Evolutionary conservation across 2,113 vertebrate species (phyloP).

Genomic region (Nycticorax nycticorax): DNA sequence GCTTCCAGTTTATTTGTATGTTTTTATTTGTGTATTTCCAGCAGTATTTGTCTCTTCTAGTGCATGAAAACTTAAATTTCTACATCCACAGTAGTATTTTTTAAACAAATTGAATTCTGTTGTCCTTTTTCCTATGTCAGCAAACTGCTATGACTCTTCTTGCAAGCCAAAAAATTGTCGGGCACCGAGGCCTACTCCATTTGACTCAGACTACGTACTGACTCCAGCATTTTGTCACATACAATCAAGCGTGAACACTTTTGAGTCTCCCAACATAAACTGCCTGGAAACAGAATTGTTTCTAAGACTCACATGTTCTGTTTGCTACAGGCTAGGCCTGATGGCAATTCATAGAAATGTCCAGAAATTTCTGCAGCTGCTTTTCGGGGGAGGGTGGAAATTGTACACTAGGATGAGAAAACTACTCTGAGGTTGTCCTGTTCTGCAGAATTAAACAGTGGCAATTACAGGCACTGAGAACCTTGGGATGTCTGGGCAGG

Average conservation of each 20-base stretch:
- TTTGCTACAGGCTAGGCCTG: not conserved
- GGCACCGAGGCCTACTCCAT: not conserved
- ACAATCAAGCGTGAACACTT: rapidly evolving
- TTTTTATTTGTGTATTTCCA: not conserved
- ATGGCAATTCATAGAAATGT: constrained; percentile 33
- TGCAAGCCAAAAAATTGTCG: not conserved
- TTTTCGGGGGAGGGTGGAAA: constrained; percentile 52
- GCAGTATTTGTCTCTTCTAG: not conserved
- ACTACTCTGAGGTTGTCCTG: not conserved
- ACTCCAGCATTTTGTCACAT: not conserved
- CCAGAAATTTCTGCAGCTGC: constrained; percentile 49
- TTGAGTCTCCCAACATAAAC: not conserved
- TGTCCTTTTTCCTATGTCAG: not conserved
- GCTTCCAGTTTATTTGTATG: not conserved
- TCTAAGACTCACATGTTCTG: not conserved
- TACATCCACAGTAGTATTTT: not conserved
- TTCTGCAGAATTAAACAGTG: constrained; percentile 1
- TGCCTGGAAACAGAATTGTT: not conserved
- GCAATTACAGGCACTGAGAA: not conserved
- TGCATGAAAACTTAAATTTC: not conserved
- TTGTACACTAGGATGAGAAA: constrained; percentile 40
- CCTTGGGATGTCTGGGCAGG: constrained; percentile 1
- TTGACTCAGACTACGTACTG: not conserved
- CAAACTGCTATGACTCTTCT: not conserved
- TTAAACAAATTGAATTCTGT: not conserved